Evolutionary conservation across 2,113 vertebrate species (phyloP).

Genomic region (Stigmatopora argus): DNA sequence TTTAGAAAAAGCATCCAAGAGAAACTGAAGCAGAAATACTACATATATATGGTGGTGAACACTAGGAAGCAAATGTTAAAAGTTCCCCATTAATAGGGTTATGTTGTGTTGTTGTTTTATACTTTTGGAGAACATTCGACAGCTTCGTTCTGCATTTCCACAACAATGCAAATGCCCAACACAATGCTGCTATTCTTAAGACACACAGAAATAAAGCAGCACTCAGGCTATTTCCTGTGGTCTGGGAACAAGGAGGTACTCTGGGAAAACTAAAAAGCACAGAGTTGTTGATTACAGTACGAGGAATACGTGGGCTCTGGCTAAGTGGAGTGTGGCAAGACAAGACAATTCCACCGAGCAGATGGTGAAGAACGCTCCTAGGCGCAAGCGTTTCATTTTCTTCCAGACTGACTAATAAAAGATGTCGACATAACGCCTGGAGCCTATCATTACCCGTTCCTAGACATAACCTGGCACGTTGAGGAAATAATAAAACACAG

Average conservation of each 20-base stretch:
- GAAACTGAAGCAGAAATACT: conserved; percentile 9
- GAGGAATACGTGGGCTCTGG: not conserved
- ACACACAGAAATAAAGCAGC: conserved; percentile 50
- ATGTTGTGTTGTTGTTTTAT: conserved; percentile 7
- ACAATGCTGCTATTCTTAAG: conserved; percentile 70
- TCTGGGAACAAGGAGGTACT: conserved; percentile 45
- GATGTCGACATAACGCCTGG: conserved; percentile 24
- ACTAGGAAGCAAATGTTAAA: not conserved
- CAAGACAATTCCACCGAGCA: not conserved
- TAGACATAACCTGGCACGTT: conserved; percentile 45
- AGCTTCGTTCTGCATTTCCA: conserved; percentile 44
- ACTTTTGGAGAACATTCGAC: conserved; percentile 35
- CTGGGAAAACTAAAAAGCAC: conserved; percentile 25
- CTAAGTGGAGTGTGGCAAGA: not conserved
- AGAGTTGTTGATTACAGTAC: not conserved
- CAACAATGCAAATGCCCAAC: conserved; percentile 59
- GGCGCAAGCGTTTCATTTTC: not conserved
- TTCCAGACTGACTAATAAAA: conserved; percentile 45
- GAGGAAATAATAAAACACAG: conserved; percentile 38
- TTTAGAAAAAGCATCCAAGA: not conserved
- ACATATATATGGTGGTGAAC: not conserved
- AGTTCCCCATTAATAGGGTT: not conserved
- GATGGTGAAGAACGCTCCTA: not conserved
- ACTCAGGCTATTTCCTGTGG: conserved; percentile 60
- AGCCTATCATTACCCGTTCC: conserved; percentile 50